These are phyloP conservation scores for Agrotis clavis DNA, from an alignment of 2,888 invertebrate genomes.

Conservation along the genomic window DNA sequence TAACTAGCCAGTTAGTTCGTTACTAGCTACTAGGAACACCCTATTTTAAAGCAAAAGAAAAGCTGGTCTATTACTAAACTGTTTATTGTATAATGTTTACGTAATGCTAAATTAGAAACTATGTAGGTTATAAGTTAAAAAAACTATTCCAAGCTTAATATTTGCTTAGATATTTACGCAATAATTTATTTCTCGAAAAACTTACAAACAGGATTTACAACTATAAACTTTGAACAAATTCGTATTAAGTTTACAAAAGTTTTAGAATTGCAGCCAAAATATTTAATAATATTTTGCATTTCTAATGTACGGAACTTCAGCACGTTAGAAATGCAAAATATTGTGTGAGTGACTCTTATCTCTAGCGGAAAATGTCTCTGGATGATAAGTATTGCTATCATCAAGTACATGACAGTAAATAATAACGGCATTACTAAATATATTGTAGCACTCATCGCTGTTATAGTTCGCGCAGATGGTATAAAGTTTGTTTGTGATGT, in stretches of 20 bases:
- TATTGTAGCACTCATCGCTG: slow-evolving; percentile 23
- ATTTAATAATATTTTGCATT: too few relatives aligned
- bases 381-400: slow-evolving; percentile 18
- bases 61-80: background rate
- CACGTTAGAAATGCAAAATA: slow-evolving; percentile 1
- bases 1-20: background rate
- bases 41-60: background rate
- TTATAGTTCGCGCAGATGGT: slow-evolving; percentile 8
- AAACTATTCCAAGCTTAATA: background rate
- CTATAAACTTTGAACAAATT: too few relatives aligned
- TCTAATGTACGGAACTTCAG: background rate
- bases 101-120: background rate
- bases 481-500: background rate
- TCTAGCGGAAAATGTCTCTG: background rate
- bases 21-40: background rate
- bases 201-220: too few relatives aligned
- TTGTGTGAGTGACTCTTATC: slow-evolving; percentile 21
- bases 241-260: too few relatives aligned
- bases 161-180: background rate
- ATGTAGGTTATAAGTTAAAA: background rate
- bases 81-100: too few relatives aligned
- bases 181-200: too few relatives aligned
- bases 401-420: slow-evolving; percentile 22
- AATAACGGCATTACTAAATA: slow-evolving; percentile 32
- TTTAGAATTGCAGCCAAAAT: too few relatives aligned